Base-by-base conservation (phyloP, 2,797 vertebrate species). In the Gastrophryne carolinensis region DNA sequence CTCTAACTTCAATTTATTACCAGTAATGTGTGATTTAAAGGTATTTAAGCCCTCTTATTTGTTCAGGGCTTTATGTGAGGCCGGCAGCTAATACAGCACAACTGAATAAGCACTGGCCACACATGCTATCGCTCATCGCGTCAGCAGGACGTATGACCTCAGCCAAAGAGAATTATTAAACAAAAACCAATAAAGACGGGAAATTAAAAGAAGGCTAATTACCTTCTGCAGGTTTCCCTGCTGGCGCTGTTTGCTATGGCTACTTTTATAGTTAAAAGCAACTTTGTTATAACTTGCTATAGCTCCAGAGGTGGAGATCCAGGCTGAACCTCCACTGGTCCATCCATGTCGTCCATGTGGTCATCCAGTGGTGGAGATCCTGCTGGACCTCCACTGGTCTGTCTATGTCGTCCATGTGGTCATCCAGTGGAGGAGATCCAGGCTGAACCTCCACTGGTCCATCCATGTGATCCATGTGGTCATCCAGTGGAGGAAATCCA, bases 41-140 rank as follows among this genome's bases (percentile, higher is more conserved):
- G 81, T 89, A 54, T 84, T 68, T 81, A 86, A 87, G 80, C 82
- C 80, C 82, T 79, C 82, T 72, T 89, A 89, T 92, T 91, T 89
- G 83, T 88, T 85, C 87, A 86, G 83, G 82, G 84, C 60, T 83
- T 85, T 84, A 82, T 79, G 83, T 86, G 80, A 80, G 86, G 83
- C 66, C 77, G 90, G 80, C 73, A 85, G 81, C 81, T 94, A 94
- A 95, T 93, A 87, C 82, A 83, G 78, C 89, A 90, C 93, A 95
- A 96, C 92, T 94, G 92, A 94, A 92, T 84, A 95, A 95, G 94
- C 89, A 94, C 30, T 0, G 79, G 79, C 84, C 82, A 82, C 84
- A 84, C 84, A 91, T 86, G 84, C 82, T 80, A 86, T 80, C 85
- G 85, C 80, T 68, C 75, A 72, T 69, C 75, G 73, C 58, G 69